Conservation (phyloP, 2,888 invertebrate species). For the Seira sanloemensis region DNA sequence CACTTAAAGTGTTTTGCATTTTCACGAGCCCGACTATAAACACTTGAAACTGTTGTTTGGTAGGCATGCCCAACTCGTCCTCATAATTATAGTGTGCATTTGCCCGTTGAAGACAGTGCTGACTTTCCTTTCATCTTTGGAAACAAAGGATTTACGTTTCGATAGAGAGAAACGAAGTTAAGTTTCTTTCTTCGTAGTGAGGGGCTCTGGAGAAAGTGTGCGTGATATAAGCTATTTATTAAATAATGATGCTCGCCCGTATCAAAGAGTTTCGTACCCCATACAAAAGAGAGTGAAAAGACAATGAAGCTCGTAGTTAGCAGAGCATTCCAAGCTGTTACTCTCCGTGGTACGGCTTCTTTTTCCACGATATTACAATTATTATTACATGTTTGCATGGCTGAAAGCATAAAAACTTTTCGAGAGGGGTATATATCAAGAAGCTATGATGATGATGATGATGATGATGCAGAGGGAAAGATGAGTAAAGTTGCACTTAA, state of each 20-base stretch:
- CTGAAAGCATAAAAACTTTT: background rate
- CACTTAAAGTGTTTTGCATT: no score
- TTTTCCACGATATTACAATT: background rate
- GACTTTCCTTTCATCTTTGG: background rate
- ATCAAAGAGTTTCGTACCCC: background rate
- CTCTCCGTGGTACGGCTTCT: background rate
- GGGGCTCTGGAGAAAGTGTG: background rate
- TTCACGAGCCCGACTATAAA: no score
- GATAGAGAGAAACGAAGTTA: background rate
- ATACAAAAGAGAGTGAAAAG: no score
- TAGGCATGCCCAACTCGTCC: no score
- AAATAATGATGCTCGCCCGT: background rate
- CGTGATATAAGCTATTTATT: background rate
- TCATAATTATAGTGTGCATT: background rate
- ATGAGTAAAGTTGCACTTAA: slow-evolving; percentile 36
- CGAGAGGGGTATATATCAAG: background rate
- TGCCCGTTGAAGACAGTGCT: background rate
- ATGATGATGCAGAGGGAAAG: background rate
- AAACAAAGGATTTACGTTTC: background rate
- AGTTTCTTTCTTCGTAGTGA: background rate
- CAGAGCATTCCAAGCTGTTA: background rate
- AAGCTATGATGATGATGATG: background rate
- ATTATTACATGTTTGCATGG: background rate
- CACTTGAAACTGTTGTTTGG: no score
- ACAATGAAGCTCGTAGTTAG: background rate